Conservation (phyloP, 1,140 invertebrate genomes). For the Ooceraea biroi region DNA sequence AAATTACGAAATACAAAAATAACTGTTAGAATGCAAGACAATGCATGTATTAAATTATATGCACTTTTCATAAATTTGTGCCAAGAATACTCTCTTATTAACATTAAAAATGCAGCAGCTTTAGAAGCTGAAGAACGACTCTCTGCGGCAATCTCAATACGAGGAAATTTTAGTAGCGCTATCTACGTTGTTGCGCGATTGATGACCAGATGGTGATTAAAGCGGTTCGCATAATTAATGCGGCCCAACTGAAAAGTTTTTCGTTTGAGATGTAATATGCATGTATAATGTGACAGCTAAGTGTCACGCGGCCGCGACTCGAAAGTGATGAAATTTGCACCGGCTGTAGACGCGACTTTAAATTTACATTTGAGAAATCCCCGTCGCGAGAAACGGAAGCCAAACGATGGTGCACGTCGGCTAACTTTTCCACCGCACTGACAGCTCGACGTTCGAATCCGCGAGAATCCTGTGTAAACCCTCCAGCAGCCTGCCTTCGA, state of each 20-base stretch:
- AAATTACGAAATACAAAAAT: not conserved
- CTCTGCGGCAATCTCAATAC: not conserved
- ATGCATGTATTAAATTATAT: not conserved
- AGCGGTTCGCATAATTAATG: conserved; percentile 35
- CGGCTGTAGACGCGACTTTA: conserved; percentile 65
- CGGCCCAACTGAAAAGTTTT: conserved; percentile 37
- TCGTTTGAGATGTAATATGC: conserved; percentile 53
- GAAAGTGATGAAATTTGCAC: conserved; percentile 64
- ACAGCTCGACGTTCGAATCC: conserved; percentile 72
- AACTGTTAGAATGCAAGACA: too few species aligned
- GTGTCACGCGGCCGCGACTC: conserved; percentile 44
- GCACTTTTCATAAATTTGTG: conserved; percentile 15
- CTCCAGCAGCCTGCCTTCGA: conserved; percentile 46
- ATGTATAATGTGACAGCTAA: conserved; percentile 57
- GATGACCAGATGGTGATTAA: conserved; percentile 21
- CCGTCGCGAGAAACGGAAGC: conserved; percentile 71
- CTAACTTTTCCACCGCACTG: conserved; percentile 72
- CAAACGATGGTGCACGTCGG: conserved; percentile 69
- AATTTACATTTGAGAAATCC: conserved; percentile 75
- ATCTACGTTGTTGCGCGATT: conserved; percentile 9
- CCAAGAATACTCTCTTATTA: not conserved
- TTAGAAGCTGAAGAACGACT: not conserved
- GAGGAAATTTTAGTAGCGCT: not conserved
- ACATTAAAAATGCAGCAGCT: not conserved
- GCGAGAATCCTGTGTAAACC: conserved; percentile 73